Evolutionary conservation across 2,888 invertebrate species (phyloP).

Genomic region (Acronicta psi): DNA sequence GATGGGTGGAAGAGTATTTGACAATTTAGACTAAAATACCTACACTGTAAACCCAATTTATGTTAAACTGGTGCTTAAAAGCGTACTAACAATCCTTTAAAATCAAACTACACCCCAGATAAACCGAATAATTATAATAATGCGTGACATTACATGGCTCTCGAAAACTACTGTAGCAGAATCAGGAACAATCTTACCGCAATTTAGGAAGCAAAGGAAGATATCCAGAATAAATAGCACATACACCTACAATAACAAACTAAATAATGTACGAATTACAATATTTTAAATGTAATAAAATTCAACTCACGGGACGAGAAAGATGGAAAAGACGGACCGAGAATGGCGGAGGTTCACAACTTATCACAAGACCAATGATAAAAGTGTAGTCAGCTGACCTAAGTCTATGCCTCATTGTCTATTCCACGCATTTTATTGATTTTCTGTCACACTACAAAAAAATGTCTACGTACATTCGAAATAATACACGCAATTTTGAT

Average conservation of each 20-base stretch:
- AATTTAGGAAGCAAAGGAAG: slow-evolving; percentile 52
- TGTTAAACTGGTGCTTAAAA: slow-evolving; percentile 26
- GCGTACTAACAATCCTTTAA: slow-evolving; percentile 2
- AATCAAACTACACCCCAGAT: slow-evolving; percentile 13
- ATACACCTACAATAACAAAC: slow-evolving; percentile 67
- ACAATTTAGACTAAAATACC: slow-evolving; percentile 2
- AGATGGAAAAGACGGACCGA: slow-evolving; percentile 86
- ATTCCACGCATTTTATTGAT: slow-evolving; percentile 75
- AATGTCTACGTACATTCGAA: not conserved
- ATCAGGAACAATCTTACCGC: slow-evolving; percentile 73
- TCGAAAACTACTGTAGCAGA: slow-evolving; percentile 65
- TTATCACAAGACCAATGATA: slow-evolving; percentile 89
- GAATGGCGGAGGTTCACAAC: slow-evolving; percentile 88
- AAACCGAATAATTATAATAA: slow-evolving; percentile 48
- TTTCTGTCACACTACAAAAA: slow-evolving; percentile 50
- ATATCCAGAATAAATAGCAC: slow-evolving; percentile 69
- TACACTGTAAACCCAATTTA: not conserved
- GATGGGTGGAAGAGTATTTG: slow-evolving; percentile 55
- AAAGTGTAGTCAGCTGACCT: slow-evolving; percentile 88
- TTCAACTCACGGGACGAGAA: slow-evolving; percentile 85
- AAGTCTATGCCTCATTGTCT: slow-evolving; percentile 79
- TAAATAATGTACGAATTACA: slow-evolving; percentile 57
- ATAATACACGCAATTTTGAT: slow-evolving; percentile 6
- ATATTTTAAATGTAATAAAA: slow-evolving; percentile 65
- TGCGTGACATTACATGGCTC: slow-evolving; percentile 65